These are phyloP conservation scores for Oophaga sylvatica DNA, from an alignment of 2,797 vertebrate genomes.

Conservation along the genomic window DNA sequence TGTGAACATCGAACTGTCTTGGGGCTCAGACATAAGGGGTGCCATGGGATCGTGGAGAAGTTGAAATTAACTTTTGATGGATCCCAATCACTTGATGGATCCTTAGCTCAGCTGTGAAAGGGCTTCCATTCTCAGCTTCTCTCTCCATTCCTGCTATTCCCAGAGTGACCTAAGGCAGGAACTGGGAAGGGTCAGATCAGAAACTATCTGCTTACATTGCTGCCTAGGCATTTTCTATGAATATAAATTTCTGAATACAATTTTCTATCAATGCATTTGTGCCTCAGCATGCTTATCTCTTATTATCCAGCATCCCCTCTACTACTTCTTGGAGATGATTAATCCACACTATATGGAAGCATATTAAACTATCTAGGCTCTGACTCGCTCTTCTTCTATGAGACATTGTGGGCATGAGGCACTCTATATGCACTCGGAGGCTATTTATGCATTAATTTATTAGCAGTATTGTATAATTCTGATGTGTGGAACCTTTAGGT, in stretches of 20 bases:
- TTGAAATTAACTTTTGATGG: neutral
- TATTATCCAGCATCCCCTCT: neutral
- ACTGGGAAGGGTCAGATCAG: neutral
- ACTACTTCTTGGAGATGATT: neutral
- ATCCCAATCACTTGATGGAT: neutral
- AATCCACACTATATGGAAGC: neutral
- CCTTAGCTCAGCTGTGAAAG: neutral
- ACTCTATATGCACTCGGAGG: neutral
- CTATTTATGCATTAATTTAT: neutral
- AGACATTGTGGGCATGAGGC: neutral
- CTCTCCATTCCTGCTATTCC: neutral
- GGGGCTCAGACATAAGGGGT: neutral
- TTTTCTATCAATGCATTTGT: constrained; percentile 8
- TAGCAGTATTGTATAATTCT: neutral
- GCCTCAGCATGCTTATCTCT: neutral
- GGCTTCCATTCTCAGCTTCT: neutral
- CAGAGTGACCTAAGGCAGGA: neutral
- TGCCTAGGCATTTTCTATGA: constrained; percentile 6
- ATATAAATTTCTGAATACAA: neutral
- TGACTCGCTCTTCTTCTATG: neutral
- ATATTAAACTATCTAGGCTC: neutral
- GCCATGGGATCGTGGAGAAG: neutral
- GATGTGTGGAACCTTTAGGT: neutral
- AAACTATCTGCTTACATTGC: neutral
- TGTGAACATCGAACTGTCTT: neutral